Percentiles rank a stretch among this genome's conserved stretches.
phyloP scores from a whole-genome alignment of 2,113 vertebrate species.

The Miniopterus natalensis region DNA sequence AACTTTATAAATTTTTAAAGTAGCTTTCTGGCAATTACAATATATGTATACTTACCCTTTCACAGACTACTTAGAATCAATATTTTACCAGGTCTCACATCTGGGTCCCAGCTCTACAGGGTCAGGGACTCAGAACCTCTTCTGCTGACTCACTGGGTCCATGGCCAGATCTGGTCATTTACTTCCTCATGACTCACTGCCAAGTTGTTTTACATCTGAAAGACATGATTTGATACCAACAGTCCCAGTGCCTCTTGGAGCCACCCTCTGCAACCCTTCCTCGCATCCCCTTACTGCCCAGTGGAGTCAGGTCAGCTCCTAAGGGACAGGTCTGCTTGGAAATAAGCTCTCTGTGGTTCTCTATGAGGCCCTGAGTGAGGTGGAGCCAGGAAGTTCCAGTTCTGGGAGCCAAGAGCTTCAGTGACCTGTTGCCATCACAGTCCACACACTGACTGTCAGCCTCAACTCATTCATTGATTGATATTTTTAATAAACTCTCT shows the following conservation, averaged over 20 bases:
- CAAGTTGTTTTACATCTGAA: not conserved
- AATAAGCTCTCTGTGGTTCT: not conserved
- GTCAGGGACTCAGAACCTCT: not conserved
- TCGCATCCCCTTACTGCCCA: not conserved
- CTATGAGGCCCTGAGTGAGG: accelerated
- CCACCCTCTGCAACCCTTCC: not conserved
- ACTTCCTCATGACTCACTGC: not conserved
- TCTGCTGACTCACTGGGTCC: not conserved
- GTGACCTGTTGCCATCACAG: not conserved
- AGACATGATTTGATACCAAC: not conserved
- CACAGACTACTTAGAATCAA: not conserved
- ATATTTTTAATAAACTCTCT: not conserved
- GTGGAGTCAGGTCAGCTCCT: not conserved
- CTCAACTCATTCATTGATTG: not conserved
- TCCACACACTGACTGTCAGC: not conserved
- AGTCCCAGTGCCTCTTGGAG: not conserved
- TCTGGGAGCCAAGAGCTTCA: not conserved
- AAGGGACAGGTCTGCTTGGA: not conserved
- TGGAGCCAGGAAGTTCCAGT: not conserved
- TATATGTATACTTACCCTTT: not conserved
- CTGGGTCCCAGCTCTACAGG: not conserved
- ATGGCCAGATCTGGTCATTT: not conserved
- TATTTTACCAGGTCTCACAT: not conserved
- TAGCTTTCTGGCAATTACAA: not conserved
- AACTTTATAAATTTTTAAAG: not conserved